Percentiles rank a stretch among this genome's conserved stretches.
phyloP scores from a whole-genome alignment of 2,113 vertebrate genomes.

The Fregata magnificens region DNA sequence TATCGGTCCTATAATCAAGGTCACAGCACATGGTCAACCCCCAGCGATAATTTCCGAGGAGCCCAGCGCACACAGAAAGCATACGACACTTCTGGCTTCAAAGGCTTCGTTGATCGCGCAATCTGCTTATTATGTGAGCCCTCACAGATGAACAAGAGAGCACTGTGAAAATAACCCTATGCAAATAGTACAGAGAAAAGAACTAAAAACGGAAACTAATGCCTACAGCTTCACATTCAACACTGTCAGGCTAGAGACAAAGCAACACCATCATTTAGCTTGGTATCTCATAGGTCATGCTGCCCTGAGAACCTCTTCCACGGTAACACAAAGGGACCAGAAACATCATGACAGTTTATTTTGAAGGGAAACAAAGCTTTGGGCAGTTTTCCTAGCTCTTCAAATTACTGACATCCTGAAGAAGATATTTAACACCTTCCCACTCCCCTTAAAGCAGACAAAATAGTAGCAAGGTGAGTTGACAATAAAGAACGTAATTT shows the following conservation, averaged over 20 bases:
- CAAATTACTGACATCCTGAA: background rate
- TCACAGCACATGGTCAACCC: background rate
- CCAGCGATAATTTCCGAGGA: background rate
- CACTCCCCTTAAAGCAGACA: background rate
- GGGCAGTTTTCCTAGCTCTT: background rate
- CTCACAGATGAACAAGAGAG: background rate
- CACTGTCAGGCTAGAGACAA: background rate
- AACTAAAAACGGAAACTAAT: conserved; percentile 30
- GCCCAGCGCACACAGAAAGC: background rate
- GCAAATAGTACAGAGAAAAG: background rate
- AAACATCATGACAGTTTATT: background rate
- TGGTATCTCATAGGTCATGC: background rate
- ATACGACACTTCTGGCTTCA: conserved; percentile 8
- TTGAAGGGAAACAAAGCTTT: background rate
- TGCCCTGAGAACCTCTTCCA: conserved; percentile 4
- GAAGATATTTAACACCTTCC: background rate
- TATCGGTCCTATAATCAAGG: conserved; percentile 22
- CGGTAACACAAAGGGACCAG: background rate
- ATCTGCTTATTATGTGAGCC: background rate
- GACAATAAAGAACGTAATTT: background rate
- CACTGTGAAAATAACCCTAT: conserved; percentile 12
- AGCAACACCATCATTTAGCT: background rate
- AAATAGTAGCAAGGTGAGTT: background rate
- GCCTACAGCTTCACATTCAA: background rate
- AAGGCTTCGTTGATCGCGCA: background rate